A percentile compares a stretch with the other conserved stretches of the same genome.
Evolutionary conservation across 1,140 invertebrate genomes (phyloP).

Genomic region (Globodera rostochiensis): DNA sequence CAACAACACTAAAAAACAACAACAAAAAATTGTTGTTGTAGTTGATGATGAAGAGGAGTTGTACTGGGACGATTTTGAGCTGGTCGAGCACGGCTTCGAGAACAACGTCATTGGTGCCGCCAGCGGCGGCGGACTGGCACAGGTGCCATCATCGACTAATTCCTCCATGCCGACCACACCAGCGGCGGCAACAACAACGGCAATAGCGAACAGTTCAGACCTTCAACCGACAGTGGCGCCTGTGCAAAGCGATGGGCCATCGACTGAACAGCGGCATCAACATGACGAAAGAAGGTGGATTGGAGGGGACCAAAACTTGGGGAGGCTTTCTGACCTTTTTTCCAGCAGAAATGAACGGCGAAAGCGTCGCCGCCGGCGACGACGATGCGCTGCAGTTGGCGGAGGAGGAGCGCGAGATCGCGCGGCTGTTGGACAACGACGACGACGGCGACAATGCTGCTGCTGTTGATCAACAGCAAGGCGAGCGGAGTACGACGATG

Average conservation of each 20-base stretch:
- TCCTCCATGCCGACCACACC: no score
- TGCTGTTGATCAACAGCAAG: neutral
- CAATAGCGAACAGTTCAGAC: no score
- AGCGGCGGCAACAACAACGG: no score
- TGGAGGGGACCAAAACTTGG: no score
- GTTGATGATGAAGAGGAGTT: neutral
- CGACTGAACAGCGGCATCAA: no score
- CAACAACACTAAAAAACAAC: neutral
- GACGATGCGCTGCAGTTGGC: no score
- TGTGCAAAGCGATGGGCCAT: no score
- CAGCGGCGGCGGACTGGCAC: neutral
- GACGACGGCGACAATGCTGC: neutral
- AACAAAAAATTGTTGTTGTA: neutral
- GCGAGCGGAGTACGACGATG: no score
- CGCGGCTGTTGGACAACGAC: neutral
- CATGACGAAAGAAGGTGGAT: no score
- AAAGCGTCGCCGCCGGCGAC: neutral
- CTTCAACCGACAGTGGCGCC: neutral
- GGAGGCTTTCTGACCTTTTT: neutral
- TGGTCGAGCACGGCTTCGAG: neutral
- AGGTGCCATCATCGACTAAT: neutral
- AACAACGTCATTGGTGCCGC: neutral
- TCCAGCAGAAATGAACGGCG: neutral
- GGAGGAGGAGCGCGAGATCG: neutral
- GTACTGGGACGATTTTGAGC: neutral